Conservation (phyloP, 2,888 invertebrate genomes). For the Athripsodes cinereus region DNA sequence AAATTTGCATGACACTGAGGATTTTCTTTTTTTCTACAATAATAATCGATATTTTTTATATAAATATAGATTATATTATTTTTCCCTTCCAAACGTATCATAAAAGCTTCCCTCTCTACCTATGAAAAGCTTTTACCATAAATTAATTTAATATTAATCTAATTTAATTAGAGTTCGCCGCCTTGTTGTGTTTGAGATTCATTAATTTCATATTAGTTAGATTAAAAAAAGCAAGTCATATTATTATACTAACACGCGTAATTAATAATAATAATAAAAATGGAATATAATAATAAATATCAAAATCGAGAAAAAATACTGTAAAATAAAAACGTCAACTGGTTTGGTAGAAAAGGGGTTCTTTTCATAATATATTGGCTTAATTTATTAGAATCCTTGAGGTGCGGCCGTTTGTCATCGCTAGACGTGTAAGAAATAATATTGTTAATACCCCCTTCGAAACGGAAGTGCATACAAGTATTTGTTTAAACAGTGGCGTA, state of each 20-base stretch:
- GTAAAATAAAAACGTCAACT: conserved; percentile 20
- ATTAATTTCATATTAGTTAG: too few relatives aligned
- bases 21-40: too few relatives aligned
- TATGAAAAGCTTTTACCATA: neutral
- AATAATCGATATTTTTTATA: too few relatives aligned
- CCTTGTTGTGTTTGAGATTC: conserved; percentile 13
- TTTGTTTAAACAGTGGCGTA: too few relatives aligned
- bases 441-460: conserved; percentile 5
- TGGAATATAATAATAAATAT: too few relatives aligned
- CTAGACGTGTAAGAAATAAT: conserved; percentile 12
- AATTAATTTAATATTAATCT: conserved; percentile 16
- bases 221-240: conserved; percentile 22
- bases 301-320: too few relatives aligned
- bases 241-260: conserved; percentile 16
- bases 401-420: conserved; percentile 23
- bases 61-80: too few relatives aligned
- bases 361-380: conserved; percentile 16
- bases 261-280: too few relatives aligned
- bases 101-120: too few relatives aligned
- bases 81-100: too few relatives aligned
- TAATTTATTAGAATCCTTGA: conserved; percentile 22
- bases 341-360: conserved; percentile 3
- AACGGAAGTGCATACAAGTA: too few relatives aligned
- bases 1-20: too few relatives aligned
- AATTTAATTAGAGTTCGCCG: conserved; percentile 21